A percentile compares a stretch with the other conserved stretches of the same genome.
Conservation (phyloP, 1,140 invertebrate genomes). For the Drosophila murphyi region DNA sequence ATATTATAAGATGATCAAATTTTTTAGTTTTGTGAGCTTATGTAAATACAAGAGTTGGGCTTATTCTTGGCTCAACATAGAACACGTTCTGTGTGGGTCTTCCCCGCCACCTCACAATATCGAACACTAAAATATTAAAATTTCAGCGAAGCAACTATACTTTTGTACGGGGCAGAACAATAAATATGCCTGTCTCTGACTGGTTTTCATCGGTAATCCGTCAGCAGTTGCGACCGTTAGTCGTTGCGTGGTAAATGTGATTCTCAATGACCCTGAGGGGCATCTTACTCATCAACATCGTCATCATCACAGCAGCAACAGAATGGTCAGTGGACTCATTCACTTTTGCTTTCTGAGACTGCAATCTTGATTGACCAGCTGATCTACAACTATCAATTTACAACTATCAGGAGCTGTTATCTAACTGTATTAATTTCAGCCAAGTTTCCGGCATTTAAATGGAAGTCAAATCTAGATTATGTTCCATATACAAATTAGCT, state of each 20-base stretch:
- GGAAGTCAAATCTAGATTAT: slow-evolving; percentile 24
- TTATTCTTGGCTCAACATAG: slow-evolving; percentile 24
- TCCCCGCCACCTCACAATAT: slow-evolving; percentile 9
- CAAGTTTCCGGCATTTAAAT: slow-evolving; percentile 72
- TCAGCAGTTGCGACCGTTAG: slow-evolving; percentile 42
- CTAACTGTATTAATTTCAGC: slow-evolving; percentile 44
- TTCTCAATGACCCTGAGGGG: slow-evolving; percentile 23
- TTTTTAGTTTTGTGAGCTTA: too few relatives aligned
- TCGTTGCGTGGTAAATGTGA: slow-evolving; percentile 39
- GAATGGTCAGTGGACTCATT: slow-evolving; percentile 5
- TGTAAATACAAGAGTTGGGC: neutral
- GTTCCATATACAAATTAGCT: slow-evolving; percentile 51
- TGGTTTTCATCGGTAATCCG: slow-evolving; percentile 25
- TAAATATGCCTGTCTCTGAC: neutral
- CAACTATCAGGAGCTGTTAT: neutral
- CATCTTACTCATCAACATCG: slow-evolving; percentile 42
- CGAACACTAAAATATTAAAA: neutral
- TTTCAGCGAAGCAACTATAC: slow-evolving; percentile 25
- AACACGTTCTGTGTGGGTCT: slow-evolving; percentile 30
- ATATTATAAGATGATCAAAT: neutral
- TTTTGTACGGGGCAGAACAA: neutral
- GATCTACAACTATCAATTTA: slow-evolving; percentile 51
- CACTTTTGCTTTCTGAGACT: slow-evolving; percentile 43
- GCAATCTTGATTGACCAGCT: slow-evolving; percentile 32
- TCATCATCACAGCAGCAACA: slow-evolving; percentile 1